Base-by-base conservation (phyloP, 2,113 vertebrate genomes). In the Salvelinus alpinus region DNA sequence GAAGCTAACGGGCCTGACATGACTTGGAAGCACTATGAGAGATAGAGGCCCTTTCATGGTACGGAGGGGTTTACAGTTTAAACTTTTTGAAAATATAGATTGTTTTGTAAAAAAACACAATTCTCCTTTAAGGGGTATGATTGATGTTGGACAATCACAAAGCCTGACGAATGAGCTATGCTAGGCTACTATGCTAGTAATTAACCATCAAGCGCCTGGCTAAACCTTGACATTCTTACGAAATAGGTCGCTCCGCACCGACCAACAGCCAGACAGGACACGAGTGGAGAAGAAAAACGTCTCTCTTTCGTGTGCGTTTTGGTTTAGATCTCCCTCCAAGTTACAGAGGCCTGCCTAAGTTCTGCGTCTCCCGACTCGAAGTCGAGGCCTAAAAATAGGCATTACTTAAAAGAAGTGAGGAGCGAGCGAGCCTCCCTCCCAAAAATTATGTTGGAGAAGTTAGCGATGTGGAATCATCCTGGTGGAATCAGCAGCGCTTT, bases 171-270 rank as follows among this genome's bases (percentile, higher is more conserved):
- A 89, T 86, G 78, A 74, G 74, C 80, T 72, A 75, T 60, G 72
- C 76, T 87, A 73, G 76, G 78, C 82, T 83, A 70, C 76, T 87
- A 73, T 76, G 77, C 82, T 84, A 78, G 85, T 71, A 87, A 88
- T 87, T 81, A 82, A 87, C 79, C 80, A 82, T 81, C 38, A 44
- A 12, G 38, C 0, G 9, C 9, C 38, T 11, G 38, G 73, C 76
- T 82, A 51, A 74, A 80, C 48, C 79, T 64, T 25, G 16, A 29
- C 48, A 20, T 80, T 77, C 75, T 73, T 59, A 74, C 27, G 57
- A 67, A 54, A 67, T 76, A 77, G 78, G 74, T 77, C 75, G 70
- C 44, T 25, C 31, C 20, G 47, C 62, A 44, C 7, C 38, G 38
- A 44, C 38, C 38, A 44, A 44, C 1, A 44, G 38, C 38, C 9